Conservation (phyloP, 2,888 invertebrate genomes). For the Trichacis sp. region DNA sequence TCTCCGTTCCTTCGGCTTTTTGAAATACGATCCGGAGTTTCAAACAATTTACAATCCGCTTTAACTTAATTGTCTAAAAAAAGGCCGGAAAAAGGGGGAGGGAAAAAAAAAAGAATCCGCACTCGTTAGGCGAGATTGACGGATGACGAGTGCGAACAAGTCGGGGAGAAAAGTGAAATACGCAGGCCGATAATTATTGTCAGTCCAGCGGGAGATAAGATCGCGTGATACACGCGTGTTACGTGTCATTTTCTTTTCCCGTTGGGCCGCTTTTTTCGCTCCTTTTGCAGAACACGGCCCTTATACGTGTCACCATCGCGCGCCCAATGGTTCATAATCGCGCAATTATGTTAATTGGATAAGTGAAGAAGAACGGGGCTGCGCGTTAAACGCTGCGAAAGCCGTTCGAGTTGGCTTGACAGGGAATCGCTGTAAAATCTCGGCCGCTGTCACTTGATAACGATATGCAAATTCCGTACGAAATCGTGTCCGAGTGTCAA, state of each 20-base stretch:
- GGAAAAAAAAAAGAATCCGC: background rate
- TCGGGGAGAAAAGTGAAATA: slow-evolving; percentile 43
- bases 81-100: slow-evolving; percentile 21
- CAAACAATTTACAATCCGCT: slow-evolving; percentile 11
- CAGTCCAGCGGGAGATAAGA: slow-evolving; percentile 55
- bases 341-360: slow-evolving; percentile 67
- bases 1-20: slow-evolving; percentile 31
- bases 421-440: slow-evolving; percentile 39
- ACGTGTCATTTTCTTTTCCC: slow-evolving; percentile 39
- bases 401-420: slow-evolving; percentile 18
- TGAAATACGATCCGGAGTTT: slow-evolving; percentile 8
- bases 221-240: slow-evolving; percentile 54
- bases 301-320: slow-evolving; percentile 40
- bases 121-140: background rate
- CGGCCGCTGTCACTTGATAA: slow-evolving; percentile 30
- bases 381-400: slow-evolving; percentile 27
- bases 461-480: slow-evolving; percentile 41
- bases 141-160: slow-evolving; percentile 14
- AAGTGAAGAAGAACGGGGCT: slow-evolving; percentile 52
- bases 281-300: slow-evolving; percentile 44
- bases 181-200: slow-evolving; percentile 61
- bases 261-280: slow-evolving; percentile 41
- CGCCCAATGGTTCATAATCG: slow-evolving; percentile 57
- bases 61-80: background rate
- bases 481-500: slow-evolving; percentile 41